Evolutionary conservation across 1,140 invertebrate genomes (phyloP).

Genomic region (Drosophila dunni): DNA sequence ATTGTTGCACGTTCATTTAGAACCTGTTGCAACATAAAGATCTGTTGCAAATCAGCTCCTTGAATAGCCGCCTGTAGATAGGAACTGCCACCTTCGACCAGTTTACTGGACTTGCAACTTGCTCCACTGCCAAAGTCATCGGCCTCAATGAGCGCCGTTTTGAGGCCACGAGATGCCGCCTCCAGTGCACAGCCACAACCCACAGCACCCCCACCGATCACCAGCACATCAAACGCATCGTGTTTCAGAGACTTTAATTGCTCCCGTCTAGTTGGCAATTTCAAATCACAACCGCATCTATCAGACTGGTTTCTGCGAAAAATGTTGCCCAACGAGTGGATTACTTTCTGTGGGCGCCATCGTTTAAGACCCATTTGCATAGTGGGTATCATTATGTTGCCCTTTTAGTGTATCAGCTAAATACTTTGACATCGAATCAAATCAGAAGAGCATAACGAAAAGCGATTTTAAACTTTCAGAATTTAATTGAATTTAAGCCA

Average conservation of each 20-base stretch:
- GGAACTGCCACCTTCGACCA: conserved; percentile 55
- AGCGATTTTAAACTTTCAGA: background rate
- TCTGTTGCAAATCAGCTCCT: conserved; percentile 47
- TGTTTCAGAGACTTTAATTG: conserved; percentile 42
- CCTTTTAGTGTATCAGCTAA: background rate
- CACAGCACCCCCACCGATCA: conserved; percentile 97
- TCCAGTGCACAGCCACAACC: conserved; percentile 90
- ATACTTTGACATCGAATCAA: background rate
- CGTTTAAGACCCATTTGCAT: conserved; percentile 2
- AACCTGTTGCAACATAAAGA: conserved; percentile 53
- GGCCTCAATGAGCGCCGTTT: conserved; percentile 61
- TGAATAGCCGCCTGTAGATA: conserved; percentile 41
- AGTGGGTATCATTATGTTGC: background rate
- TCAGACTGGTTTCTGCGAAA: background rate
- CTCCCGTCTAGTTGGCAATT: conserved; percentile 45
- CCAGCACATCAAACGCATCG: conserved; percentile 93
- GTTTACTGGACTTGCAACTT: conserved; percentile 60
- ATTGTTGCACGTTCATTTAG: conserved; percentile 55
- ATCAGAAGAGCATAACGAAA: background rate
- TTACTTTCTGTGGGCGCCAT: background rate
- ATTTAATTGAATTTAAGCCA: background rate
- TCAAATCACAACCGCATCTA: background rate
- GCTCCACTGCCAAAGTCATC: conserved; percentile 58
- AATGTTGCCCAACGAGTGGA: background rate
- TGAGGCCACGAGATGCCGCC: conserved; percentile 55